Base-by-base conservation (phyloP, 2,797 vertebrate species). In the Xenopus petersii region DNA sequence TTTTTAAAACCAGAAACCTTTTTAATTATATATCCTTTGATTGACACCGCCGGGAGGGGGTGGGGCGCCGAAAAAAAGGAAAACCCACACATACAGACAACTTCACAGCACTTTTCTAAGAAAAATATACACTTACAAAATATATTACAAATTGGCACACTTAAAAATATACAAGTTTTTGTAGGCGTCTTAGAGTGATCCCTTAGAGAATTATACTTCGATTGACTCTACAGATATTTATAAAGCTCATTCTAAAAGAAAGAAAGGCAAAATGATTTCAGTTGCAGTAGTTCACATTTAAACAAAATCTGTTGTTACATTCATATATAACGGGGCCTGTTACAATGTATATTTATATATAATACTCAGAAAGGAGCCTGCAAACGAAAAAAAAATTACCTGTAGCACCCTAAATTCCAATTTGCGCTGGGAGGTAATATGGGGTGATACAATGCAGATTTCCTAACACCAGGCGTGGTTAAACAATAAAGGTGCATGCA, bases 61-160 rank as follows among this genome's bases (percentile, higher is more conserved):
- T 7, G 11, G 15, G 95, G 96, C 93, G 94, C 94, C 94, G 16
- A 94, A 96, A 98, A 98, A 97, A 97, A 95, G 96, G 93, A 95
- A 96, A 95, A 94, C 89, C 89, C 90, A 89, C 88, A 91, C 91
- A 96, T 97, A 98, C 95, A 95, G 97, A 98, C 96, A 99, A 60
- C 96, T 98, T 97, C 98, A 99, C 98, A 96, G 93, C 97, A 99
- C 98, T 98, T 98, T 89, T 93, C 98, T 99, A 98, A 98, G 96
- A 99, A 99, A 99, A 99, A 99, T 99, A 99, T 98, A 98, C 98
- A 99, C 96, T 97, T 99, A 99, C 96, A 99, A 99, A 99, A 99
- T 98, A 98, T 99, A 93, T 98, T 99, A 99, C 98, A 99, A 99
- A 99, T 98, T 98, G 96, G 96, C 97, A 99, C 98, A 98, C 97